These are phyloP conservation scores for Hecatera dysodea DNA, from an alignment of 2,888 invertebrate genomes.

Conservation along the genomic window DNA sequence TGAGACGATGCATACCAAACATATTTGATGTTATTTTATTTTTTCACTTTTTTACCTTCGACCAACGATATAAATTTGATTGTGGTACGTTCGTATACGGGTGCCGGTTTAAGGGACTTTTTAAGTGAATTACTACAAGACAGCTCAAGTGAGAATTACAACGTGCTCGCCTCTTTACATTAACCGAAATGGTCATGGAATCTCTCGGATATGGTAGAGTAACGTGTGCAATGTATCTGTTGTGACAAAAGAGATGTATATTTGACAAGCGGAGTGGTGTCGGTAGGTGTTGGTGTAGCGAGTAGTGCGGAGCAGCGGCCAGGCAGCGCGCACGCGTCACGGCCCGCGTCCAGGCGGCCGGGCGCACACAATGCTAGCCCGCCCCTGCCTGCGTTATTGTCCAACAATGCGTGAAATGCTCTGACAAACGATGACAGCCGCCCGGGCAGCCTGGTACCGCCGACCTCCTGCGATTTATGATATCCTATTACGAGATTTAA, in stretches of 20 bases:
- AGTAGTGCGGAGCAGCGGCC: slow-evolving; percentile 56
- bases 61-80: slow-evolving; percentile 82
- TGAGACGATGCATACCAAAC: slow-evolving; percentile 88
- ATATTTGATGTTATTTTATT: slow-evolving; percentile 88
- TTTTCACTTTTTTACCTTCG: slow-evolving; percentile 76
- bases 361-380: slow-evolving; percentile 80
- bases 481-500: slow-evolving; percentile 91
- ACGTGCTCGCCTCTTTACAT: slow-evolving; percentile 54
- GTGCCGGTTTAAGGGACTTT: slow-evolving; percentile 70
- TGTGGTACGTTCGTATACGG: slow-evolving; percentile 73
- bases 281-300: slow-evolving; percentile 48
- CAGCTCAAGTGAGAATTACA: slow-evolving; percentile 79
- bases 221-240: slow-evolving; percentile 51
- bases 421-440: slow-evolving; percentile 91
- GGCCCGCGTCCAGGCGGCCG: slow-evolving; percentile 77
- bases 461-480: slow-evolving; percentile 90
- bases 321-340: slow-evolving; percentile 74
- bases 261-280: slow-evolving; percentile 61
- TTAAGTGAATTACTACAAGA: slow-evolving; percentile 69
- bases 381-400: slow-evolving; percentile 87
- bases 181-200: slow-evolving; percentile 51
- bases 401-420: slow-evolving; percentile 91
- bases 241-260: slow-evolving; percentile 62
- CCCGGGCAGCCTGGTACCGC: slow-evolving; percentile 83
- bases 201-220: slow-evolving; percentile 56